phyloP scores from a whole-genome alignment of 1,140 invertebrate species.

The Varroa destructor region DNA sequence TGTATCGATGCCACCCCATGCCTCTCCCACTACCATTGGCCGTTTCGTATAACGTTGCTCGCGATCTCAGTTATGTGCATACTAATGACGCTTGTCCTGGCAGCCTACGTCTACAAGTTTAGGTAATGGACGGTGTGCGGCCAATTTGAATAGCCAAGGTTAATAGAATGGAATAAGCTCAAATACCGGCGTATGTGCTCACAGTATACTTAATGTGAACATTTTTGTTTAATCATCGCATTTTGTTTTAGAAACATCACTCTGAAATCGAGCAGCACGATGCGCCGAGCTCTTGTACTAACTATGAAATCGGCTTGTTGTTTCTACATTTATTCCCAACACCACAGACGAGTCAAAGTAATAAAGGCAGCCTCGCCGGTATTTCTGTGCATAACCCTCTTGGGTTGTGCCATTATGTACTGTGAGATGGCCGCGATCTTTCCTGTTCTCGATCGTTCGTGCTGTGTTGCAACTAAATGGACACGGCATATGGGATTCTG shows the following conservation, averaged over 20 bases:
- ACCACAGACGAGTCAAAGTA: slow-evolving; percentile 57
- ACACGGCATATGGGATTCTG: slow-evolving; percentile 76
- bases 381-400: slow-evolving; percentile 68
- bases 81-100: slow-evolving; percentile 55
- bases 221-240: no score
- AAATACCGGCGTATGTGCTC: no score
- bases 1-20: background rate
- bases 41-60: slow-evolving; percentile 55
- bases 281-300: no score
- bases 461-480: slow-evolving; percentile 78
- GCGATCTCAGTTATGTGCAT: slow-evolving; percentile 66
- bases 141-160: no score
- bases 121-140: slow-evolving; percentile 29
- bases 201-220: no score
- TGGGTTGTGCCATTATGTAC: slow-evolving; percentile 78
- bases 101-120: slow-evolving; percentile 62
- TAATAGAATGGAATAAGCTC: no score
- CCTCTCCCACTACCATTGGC: slow-evolving; percentile 30
- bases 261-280: no score
- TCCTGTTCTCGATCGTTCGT: slow-evolving; percentile 60
- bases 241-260: no score
- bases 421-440: slow-evolving; percentile 81
- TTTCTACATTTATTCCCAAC: slow-evolving; percentile 29
- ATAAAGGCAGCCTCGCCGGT: slow-evolving; percentile 79
- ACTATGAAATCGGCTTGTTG: slow-evolving; percentile 33